Percentiles rank a stretch among this genome's conserved stretches.
Conservation (phyloP, 2,113 vertebrate genomes). For the Eulemur rufifrons region DNA sequence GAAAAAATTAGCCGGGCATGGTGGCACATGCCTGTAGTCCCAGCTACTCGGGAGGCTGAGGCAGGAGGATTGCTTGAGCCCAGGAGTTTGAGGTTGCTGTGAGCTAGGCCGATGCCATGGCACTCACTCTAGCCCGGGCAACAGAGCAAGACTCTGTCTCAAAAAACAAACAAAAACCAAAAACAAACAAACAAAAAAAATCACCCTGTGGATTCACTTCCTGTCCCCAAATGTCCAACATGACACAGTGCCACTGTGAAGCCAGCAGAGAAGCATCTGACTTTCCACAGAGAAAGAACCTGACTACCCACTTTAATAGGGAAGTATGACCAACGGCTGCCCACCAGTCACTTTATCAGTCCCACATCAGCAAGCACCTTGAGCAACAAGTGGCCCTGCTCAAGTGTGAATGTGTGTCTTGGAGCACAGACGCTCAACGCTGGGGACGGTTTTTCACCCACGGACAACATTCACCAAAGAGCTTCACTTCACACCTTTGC, state of each 20-base stretch:
- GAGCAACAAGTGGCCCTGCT: too few relatives aligned
- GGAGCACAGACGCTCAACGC: background rate
- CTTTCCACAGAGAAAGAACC: background rate
- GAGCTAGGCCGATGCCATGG: too few relatives aligned
- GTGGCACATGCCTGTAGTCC: too few relatives aligned
- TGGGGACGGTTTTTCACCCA: background rate
- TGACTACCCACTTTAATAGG: background rate
- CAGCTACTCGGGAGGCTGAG: too few relatives aligned
- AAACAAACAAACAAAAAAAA: background rate
- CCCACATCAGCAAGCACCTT: fast-evolving
- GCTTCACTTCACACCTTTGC: conserved; percentile 29
- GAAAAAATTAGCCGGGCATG: too few relatives aligned
- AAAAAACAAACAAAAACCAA: too few relatives aligned
- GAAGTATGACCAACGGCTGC: background rate
- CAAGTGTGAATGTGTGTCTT: background rate
- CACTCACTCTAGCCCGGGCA: too few relatives aligned
- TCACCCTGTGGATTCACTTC: background rate
- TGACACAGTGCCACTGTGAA: background rate
- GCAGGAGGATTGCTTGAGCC: too few relatives aligned
- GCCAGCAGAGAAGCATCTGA: background rate
- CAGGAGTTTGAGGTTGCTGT: too few relatives aligned
- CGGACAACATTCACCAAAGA: background rate
- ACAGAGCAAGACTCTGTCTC: too few relatives aligned
- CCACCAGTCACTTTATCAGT: background rate
- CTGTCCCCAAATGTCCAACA: background rate